Percentiles rank a stretch among this genome's conserved stretches.
phyloP scores from a whole-genome alignment of 2,888 invertebrate species.

The Neoascia interrupta region DNA sequence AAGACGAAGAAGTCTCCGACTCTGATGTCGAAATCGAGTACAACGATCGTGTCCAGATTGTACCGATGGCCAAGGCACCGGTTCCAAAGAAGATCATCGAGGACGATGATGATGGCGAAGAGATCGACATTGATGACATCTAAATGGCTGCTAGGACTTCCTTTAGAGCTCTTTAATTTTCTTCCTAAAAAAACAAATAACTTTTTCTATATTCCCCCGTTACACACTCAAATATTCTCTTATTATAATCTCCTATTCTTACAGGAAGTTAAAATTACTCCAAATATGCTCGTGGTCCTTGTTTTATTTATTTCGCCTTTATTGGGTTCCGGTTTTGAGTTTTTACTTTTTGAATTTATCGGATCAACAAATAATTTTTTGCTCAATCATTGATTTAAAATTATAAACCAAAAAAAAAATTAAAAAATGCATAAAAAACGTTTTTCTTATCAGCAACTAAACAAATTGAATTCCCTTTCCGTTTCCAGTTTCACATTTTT shows the following conservation, averaged over 20 bases:
- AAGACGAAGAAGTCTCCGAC: slow-evolving; percentile 83
- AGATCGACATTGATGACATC: slow-evolving; percentile 96
- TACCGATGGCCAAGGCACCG: slow-evolving; percentile 85
- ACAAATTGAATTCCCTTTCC: too few relatives aligned
- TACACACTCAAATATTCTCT: slow-evolving; percentile 15
- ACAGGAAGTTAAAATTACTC: background rate
- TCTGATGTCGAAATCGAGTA: slow-evolving; percentile 90
- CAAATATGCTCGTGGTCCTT: background rate
- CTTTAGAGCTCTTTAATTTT: slow-evolving; percentile 28
- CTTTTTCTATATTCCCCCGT: background rate
- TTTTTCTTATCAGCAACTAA: slow-evolving; percentile 15
- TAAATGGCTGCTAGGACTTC: slow-evolving; percentile 79
- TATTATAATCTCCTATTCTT: background rate
- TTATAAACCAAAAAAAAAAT: slow-evolving; percentile 17
- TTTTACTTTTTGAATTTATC: slow-evolving; percentile 39
- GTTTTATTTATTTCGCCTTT: background rate
- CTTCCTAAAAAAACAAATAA: too few relatives aligned
- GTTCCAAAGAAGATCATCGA: slow-evolving; percentile 81
- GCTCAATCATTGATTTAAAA: slow-evolving; percentile 34
- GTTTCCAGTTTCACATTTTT: slow-evolving; percentile 8
- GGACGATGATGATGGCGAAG: slow-evolving; percentile 88
- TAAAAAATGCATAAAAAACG: slow-evolving; percentile 2
- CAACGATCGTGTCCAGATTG: slow-evolving; percentile 90
- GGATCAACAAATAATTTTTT: background rate
- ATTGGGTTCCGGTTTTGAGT: slow-evolving; percentile 25